Evolutionary conservation across 2,113 vertebrate genomes (phyloP).

Genomic region (Catharus bicknelli): DNA sequence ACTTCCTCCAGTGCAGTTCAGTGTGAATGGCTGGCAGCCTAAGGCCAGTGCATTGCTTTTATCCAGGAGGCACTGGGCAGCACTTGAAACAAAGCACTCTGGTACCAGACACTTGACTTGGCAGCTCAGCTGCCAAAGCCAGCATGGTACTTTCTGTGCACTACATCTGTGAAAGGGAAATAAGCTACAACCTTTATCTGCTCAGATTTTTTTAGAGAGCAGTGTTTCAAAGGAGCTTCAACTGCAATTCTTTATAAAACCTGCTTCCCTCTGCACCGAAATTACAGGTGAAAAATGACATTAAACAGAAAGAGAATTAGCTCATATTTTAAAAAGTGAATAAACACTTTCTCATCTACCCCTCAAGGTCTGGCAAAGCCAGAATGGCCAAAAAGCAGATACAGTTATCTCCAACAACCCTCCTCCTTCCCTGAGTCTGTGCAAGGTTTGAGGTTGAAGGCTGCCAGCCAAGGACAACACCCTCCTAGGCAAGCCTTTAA

Average conservation of each 20-base stretch:
- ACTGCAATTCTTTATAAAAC: background rate
- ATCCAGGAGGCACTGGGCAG: background rate
- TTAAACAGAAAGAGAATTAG: background rate
- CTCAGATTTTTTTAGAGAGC: background rate
- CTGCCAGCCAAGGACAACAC: background rate
- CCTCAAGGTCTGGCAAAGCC: background rate
- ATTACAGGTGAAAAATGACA: background rate
- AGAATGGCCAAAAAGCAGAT: background rate
- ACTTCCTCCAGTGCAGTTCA: background rate
- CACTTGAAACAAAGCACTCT: background rate
- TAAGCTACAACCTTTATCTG: background rate
- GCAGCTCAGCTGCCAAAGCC: slow-evolving; percentile 16
- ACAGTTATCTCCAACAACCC: background rate
- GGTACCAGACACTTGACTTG: background rate
- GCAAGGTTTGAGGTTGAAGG: background rate
- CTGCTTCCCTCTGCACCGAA: background rate
- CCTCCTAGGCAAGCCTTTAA: background rate
- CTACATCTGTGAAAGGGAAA: background rate
- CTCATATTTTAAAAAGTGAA: background rate
- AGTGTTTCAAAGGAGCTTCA: background rate
- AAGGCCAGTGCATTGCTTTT: background rate
- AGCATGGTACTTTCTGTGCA: background rate
- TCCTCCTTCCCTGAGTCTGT: background rate
- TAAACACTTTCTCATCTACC: background rate
- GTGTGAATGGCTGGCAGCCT: background rate